Conservation (phyloP, 2,888 invertebrate species). For the Argyresthia goedartella region DNA sequence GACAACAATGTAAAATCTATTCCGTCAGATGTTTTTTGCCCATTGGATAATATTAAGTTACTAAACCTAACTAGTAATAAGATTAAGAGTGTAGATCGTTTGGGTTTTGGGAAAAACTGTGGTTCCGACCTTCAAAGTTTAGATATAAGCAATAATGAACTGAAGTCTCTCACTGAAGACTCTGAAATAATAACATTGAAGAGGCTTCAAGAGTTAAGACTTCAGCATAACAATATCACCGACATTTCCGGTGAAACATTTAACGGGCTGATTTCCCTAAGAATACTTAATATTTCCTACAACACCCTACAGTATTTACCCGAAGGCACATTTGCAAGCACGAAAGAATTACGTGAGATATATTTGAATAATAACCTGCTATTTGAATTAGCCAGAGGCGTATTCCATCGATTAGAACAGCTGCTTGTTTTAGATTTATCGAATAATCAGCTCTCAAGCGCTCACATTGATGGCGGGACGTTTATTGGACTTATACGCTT, state of each 20-base stretch:
- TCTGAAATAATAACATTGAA: constrained; percentile 82
- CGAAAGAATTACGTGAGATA: constrained; percentile 85
- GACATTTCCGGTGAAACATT: constrained; percentile 85
- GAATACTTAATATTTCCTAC: constrained; percentile 87
- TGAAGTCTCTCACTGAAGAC: constrained; percentile 79
- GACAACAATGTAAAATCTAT: constrained; percentile 84
- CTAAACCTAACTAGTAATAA: constrained; percentile 88
- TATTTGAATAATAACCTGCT: constrained; percentile 90
- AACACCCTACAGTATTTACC: constrained; percentile 87
- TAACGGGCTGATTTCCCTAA: constrained; percentile 81
- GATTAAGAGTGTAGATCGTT: constrained; percentile 79
- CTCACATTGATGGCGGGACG: constrained; percentile 86
- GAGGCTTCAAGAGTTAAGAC: constrained; percentile 81
- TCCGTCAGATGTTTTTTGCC: constrained; percentile 85
- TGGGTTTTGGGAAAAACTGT: constrained; percentile 78
- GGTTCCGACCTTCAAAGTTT: constrained; percentile 80
- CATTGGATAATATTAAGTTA: constrained; percentile 81
- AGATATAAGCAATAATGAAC: constrained; percentile 85
- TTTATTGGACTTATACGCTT: constrained; percentile 88
- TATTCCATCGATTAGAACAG: constrained; percentile 88
- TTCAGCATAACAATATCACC: constrained; percentile 87
- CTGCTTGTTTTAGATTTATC: constrained; percentile 88
- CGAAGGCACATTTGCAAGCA: constrained; percentile 84
- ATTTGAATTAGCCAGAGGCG: constrained; percentile 84
- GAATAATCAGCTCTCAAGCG: constrained; percentile 87